Evolutionary conservation across 1,140 invertebrate species (phyloP).

Genomic region (Acyrthosiphon pisum): DNA sequence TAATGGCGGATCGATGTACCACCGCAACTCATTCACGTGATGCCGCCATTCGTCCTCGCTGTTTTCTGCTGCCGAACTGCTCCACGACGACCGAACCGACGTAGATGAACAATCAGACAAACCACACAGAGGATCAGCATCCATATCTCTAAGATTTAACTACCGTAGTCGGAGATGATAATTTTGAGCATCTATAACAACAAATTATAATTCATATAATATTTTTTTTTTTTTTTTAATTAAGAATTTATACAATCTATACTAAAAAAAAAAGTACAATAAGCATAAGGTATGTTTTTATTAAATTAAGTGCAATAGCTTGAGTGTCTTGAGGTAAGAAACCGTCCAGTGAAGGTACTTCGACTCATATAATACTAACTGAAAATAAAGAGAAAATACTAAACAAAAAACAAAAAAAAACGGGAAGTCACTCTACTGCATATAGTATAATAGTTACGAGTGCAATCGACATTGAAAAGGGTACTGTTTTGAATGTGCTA

Average conservation of each 20-base stretch:
- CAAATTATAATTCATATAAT: neutral
- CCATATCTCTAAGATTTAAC: neutral
- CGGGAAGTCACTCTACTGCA: neutral
- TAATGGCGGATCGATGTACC: conserved; percentile 35
- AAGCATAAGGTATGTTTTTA: too few relatives aligned
- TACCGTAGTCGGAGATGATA: neutral
- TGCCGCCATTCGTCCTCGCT: conserved; percentile 54
- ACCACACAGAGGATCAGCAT: conserved; percentile 16
- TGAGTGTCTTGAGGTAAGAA: too few relatives aligned
- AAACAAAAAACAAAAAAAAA: neutral
- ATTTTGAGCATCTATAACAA: conserved; percentile 13
- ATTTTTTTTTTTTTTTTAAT: too few relatives aligned
- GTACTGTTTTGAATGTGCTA: neutral
- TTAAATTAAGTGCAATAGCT: too few relatives aligned
- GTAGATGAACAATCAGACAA: conserved; percentile 43
- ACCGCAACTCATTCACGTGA: conserved; percentile 33
- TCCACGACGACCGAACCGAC: conserved; percentile 45
- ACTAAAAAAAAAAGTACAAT: too few relatives aligned
- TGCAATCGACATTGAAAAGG: neutral
- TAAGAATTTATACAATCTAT: too few relatives aligned
- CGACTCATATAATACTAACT: neutral
- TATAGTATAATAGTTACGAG: neutral
- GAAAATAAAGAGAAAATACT: neutral
- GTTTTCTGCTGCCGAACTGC: conserved; percentile 30
- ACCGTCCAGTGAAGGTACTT: too few relatives aligned